Conservation (phyloP, 37 sponge, comb jelly and placozoan species). For the Ianthella basta region DNA sequence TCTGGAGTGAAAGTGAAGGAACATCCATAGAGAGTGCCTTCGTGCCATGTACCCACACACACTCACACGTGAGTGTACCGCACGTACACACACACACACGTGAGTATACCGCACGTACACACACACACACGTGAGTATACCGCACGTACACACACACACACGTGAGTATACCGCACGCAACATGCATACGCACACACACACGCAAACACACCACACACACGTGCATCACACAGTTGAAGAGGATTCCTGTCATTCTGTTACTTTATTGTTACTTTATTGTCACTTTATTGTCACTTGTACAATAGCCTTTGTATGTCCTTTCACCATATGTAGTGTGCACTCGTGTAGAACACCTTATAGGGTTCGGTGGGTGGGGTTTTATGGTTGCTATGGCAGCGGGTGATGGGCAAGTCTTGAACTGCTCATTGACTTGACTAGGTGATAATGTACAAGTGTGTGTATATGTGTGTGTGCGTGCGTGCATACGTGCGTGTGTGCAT, state of each 20-base stretch:
- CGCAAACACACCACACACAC: not conserved
- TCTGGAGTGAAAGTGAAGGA: too few relatives aligned
- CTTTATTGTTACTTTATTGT: not conserved
- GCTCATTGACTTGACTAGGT: too few relatives aligned
- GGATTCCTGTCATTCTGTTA: too few relatives aligned
- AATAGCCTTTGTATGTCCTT: not conserved
- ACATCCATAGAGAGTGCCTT: too few relatives aligned
- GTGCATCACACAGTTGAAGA: conserved; percentile 10
- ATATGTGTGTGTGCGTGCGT: conserved; percentile 22
- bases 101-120: conserved; percentile 30
- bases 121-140: conserved; percentile 35
- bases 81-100: conserved; percentile 44
- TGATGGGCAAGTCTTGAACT: not conserved
- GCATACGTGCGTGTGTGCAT: conserved; percentile 20
- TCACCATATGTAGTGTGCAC: too few relatives aligned
- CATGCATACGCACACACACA: conserved; percentile 42
- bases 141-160: conserved; percentile 41
- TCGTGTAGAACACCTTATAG: not conserved
- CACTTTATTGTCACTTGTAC: not conserved
- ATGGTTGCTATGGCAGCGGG: not conserved
- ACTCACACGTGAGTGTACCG: too few relatives aligned
- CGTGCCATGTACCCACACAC: conserved; percentile 11
- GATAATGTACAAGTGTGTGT: conserved; percentile 26
- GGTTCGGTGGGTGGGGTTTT: not conserved
- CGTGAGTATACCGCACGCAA: conserved; percentile 32